Percentiles rank a stretch among this genome's conserved stretches.
phyloP scores from a whole-genome alignment of 2,113 vertebrate species.

The Ptilonorhynchus violaceus region DNA sequence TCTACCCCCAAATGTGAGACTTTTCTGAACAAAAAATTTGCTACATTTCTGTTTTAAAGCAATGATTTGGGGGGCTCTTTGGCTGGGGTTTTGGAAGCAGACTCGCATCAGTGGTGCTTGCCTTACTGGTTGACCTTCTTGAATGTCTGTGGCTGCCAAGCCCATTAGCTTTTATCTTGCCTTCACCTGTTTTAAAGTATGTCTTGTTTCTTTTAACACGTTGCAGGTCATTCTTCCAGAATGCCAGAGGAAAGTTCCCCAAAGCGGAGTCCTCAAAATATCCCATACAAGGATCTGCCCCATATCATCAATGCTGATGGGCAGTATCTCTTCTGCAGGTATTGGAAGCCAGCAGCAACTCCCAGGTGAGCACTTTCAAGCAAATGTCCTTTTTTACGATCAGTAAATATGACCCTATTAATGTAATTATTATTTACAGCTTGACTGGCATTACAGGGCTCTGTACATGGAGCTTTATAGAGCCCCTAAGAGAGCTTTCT shows the following conservation, averaged over 20 bases:
- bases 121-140: not conserved
- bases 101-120: not conserved
- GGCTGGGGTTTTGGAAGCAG: not conserved
- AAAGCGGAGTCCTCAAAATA: constrained; percentile 83
- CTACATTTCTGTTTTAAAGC: not conserved
- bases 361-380: constrained; percentile 82
- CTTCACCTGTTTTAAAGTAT: constrained; percentile 2
- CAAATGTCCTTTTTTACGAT: not conserved
- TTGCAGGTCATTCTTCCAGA: constrained; percentile 65
- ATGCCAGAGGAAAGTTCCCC: constrained; percentile 88
- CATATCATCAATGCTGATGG: constrained; percentile 91
- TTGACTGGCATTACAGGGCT: not conserved
- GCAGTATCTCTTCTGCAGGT: constrained; percentile 91
- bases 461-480: not conserved
- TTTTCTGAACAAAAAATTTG: constrained; percentile 30
- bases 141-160: not conserved
- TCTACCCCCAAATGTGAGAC: constrained; percentile 5
- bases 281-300: constrained; percentile 81
- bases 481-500: not conserved
- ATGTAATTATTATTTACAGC: not conserved
- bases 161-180: not conserved
- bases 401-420: not conserved
- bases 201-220: constrained; percentile 28
- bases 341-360: constrained; percentile 85
- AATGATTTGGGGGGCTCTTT: not conserved